Conservation (phyloP, 2,113 vertebrate species). For the Sardina pilchardus region DNA sequence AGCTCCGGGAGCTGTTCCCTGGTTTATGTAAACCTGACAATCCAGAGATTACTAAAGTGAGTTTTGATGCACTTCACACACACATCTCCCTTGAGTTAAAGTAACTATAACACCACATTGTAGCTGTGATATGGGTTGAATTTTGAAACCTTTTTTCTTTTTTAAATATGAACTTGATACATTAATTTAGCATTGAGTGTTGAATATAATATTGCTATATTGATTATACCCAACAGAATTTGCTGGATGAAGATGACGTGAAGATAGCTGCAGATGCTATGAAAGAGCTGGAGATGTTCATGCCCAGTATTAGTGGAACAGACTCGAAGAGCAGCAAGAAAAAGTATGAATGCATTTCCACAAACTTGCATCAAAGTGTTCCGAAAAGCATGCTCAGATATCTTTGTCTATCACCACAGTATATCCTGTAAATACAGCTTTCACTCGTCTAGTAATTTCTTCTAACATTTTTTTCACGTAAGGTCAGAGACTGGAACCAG, state of each 20-base stretch:
- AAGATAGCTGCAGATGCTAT: conserved; percentile 92
- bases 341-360: conserved; percentile 64
- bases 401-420: background rate
- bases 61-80: background rate
- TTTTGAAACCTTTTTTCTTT: no score
- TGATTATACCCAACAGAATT: conserved; percentile 59
- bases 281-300: conserved; percentile 93
- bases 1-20: conserved; percentile 88
- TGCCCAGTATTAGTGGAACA: conserved; percentile 79
- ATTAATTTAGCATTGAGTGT: no score
- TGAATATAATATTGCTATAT: background rate
- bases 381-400: background rate
- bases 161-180: no score
- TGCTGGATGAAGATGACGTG: conserved; percentile 93
- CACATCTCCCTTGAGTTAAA: background rate
- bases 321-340: conserved; percentile 73
- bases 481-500: conserved; percentile 67
- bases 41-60: conserved; percentile 77
- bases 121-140: background rate
- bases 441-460: background rate
- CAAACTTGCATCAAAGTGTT: background rate
- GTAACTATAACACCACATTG: background rate
- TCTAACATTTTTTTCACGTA: background rate
- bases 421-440: background rate
- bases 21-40: conserved; percentile 89